These are phyloP conservation scores for Microplitis mediator DNA, from an alignment of 1,140 invertebrate species.

Conservation along the genomic window DNA sequence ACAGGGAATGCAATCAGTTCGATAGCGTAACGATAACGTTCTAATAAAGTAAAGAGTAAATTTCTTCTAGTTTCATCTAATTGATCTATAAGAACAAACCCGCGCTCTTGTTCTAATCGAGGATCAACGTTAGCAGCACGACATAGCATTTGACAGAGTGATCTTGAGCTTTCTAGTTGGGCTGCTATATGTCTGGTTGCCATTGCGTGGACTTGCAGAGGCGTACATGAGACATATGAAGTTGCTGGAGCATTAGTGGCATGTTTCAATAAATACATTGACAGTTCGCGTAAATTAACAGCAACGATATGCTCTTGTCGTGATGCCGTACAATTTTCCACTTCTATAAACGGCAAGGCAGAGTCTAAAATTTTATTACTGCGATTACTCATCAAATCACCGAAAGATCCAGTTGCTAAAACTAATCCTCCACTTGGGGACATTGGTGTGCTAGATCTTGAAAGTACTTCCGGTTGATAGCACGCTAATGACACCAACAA, in stretches of 20 bases:
- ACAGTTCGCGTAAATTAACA: slow-evolving; percentile 82
- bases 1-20: slow-evolving; percentile 82
- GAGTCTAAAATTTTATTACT: slow-evolving; percentile 52
- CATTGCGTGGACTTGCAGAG: slow-evolving; percentile 79
- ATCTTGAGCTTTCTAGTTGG: slow-evolving; percentile 77
- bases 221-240: slow-evolving; percentile 62
- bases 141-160: slow-evolving; percentile 76
- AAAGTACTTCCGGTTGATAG: slow-evolving; percentile 85
- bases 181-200: slow-evolving; percentile 79
- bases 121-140: slow-evolving; percentile 71
- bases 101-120: slow-evolving; percentile 71
- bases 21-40: slow-evolving; percentile 77
- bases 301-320: slow-evolving; percentile 86
- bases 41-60: slow-evolving; percentile 74
- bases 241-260: slow-evolving; percentile 59
- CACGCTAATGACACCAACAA: slow-evolving; percentile 77
- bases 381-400: slow-evolving; percentile 57
- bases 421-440: slow-evolving; percentile 68
- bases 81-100: slow-evolving; percentile 79
- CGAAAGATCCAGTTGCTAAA: slow-evolving; percentile 44
- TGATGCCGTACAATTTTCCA: slow-evolving; percentile 84
- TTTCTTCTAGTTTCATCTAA: slow-evolving; percentile 70
- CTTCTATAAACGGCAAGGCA: slow-evolving; percentile 76
- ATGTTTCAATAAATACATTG: slow-evolving; percentile 80
- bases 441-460: slow-evolving; percentile 80